Evolutionary conservation across 2,113 vertebrate genomes (phyloP).

Genomic region (Ahaetulla prasina): DNA sequence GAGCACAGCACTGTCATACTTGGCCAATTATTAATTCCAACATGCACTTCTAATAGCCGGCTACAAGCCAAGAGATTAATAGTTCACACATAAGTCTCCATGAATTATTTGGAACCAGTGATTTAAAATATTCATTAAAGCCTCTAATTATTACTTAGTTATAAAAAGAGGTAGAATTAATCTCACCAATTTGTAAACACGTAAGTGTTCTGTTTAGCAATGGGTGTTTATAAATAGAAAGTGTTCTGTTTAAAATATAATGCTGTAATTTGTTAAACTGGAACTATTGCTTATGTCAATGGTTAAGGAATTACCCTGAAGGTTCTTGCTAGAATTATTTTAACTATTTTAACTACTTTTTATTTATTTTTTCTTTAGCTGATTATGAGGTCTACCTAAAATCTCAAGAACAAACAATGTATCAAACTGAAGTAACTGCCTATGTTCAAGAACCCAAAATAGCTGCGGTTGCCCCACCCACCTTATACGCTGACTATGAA

Average conservation of each 20-base stretch:
- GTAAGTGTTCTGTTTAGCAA: background rate
- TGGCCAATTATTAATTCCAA: background rate
- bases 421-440: slow-evolving; percentile 82
- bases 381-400: slow-evolving; percentile 87
- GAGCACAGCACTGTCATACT: background rate
- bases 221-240: background rate
- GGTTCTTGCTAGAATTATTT: slow-evolving; percentile 23
- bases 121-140: background rate
- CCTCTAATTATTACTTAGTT: background rate
- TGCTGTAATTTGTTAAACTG: background rate
- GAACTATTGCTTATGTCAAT: background rate
- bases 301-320: background rate
- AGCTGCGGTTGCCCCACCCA: slow-evolving; percentile 75
- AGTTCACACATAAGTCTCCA: background rate
- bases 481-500: slow-evolving; percentile 80
- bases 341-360: slow-evolving; percentile 27
- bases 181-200: background rate
- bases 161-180: background rate
- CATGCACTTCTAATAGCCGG: background rate
- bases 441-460: slow-evolving; percentile 82
- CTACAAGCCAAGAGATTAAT: background rate
- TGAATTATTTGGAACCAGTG: background rate
- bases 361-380: slow-evolving; percentile 69
- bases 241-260: background rate
- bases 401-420: slow-evolving; percentile 80